These are phyloP conservation scores for Euclidia mi DNA, from an alignment of 2,888 invertebrate genomes.

Conservation along the genomic window DNA sequence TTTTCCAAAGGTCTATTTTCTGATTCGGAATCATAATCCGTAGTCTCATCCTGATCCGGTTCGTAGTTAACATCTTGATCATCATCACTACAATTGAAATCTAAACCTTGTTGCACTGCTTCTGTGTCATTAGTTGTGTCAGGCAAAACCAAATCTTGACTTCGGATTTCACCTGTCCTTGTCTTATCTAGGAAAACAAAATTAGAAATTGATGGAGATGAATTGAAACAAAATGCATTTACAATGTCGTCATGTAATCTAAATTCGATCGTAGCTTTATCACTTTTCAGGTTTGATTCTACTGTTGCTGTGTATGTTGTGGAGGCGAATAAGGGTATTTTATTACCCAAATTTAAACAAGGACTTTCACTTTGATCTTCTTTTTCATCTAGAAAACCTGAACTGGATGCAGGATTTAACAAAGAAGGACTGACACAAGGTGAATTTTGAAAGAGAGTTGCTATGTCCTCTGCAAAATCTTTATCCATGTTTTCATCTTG, in stretches of 20 bases:
- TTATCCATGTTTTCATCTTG: not conserved
- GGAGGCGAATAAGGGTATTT: not conserved
- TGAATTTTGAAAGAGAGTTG: not conserved
- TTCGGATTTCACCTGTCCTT: constrained; percentile 9
- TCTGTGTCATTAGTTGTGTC: constrained; percentile 5
- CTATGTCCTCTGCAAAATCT: not conserved
- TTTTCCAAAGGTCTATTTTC: constrained; percentile 10
- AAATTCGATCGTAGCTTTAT: not conserved
- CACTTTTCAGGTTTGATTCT: not conserved
- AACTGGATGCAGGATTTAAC: not conserved
- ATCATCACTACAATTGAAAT: constrained; percentile 15
- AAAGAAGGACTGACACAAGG: not conserved
- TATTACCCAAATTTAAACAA: not conserved
- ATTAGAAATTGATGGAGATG: not conserved
- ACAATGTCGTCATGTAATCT: not conserved
- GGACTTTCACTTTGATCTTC: not conserved
- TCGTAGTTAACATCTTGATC: constrained; percentile 14
- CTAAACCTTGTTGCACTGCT: constrained; percentile 10
- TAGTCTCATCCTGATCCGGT: constrained; percentile 14
- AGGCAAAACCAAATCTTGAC: constrained; percentile 5
- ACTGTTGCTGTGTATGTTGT: not conserved
- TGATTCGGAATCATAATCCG: constrained; percentile 10
- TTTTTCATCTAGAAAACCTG: not conserved
- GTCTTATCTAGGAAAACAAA: constrained; percentile 3
- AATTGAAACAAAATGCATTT: not conserved